Evolutionary conservation across 1,140 invertebrate species (phyloP).

Genomic region (Ectropis grisescens): DNA sequence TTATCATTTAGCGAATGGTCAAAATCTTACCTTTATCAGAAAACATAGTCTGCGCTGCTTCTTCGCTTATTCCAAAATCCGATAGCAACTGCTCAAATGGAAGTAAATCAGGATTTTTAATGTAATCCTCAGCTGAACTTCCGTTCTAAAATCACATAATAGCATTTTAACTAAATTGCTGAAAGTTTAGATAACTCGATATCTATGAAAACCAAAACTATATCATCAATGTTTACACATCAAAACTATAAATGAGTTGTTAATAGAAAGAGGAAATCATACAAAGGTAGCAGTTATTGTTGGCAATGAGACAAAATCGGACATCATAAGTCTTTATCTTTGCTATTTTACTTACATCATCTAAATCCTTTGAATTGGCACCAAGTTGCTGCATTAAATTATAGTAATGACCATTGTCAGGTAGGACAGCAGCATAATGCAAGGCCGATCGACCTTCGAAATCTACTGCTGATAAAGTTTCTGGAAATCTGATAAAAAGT

Average conservation of each 20-base stretch:
- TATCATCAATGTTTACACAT: too few relatives aligned
- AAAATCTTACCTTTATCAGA: conserved; percentile 87
- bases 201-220: too few relatives aligned
- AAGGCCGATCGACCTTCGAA: conserved; percentile 88
- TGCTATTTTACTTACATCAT: conserved; percentile 83
- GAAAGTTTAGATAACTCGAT: too few relatives aligned
- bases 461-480: conserved; percentile 82
- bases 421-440: conserved; percentile 89
- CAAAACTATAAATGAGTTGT: too few relatives aligned
- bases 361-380: conserved; percentile 83
- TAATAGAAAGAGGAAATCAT: too few relatives aligned
- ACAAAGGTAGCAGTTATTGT: too few relatives aligned
- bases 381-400: conserved; percentile 88
- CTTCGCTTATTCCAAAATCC: conserved; percentile 78
- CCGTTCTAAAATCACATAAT: conserved; percentile 74
- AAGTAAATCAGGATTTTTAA: conserved; percentile 76
- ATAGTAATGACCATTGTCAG: conserved; percentile 91
- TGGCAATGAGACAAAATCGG: too few relatives aligned
- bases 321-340: too few relatives aligned
- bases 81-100: conserved; percentile 77
- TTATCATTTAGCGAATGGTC: too few relatives aligned
- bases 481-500: conserved; percentile 78
- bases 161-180: too few relatives aligned
- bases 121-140: conserved; percentile 82
- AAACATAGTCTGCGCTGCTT: conserved; percentile 76